Base-by-base conservation (phyloP, 2,888 invertebrate species). In the Cyrtodaria siliqua region DNA sequence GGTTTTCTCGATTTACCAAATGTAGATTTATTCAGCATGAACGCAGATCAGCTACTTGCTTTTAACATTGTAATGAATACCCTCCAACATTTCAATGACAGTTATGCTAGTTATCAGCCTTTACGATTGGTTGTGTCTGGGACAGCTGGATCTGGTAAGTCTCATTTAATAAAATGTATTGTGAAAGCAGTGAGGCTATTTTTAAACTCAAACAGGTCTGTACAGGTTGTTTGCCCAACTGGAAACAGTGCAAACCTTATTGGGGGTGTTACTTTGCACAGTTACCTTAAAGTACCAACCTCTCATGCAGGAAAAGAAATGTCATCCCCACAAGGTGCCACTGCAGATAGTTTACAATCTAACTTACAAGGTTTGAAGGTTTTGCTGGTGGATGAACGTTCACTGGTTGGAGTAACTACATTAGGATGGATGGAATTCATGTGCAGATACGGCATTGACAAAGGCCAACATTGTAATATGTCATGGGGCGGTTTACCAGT, bases 191-290 rank as follows among this genome's bases (percentile, higher is more conserved):
- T 60, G 9, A 38, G 53, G 42, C 16, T 29, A 42, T n/a, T 60
- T 12, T 59, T 59, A 50, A 26, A 53, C 6, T 42, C 40, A 1
- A 63, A 69, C 24, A 75, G 53, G 49, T 33, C 29, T 68, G 74
- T 64, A 1, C 68, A 68, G 33, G 63, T 75, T 42, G 26, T 75
- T n/a, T 76, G 75, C 29, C 69, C 60, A 23, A 75, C 69, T 56
- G 68, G 68, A 1, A 74, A 57, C 55, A 57, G 57, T 67, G 70
- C 76, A 23, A 33, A 44, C 16, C 6, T 44, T 20, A 79, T 84
- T 20, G 59, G 52, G n/a, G 82, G 83, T 27, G 66, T 64, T 6
- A 85, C 82, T 9, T n/a, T 78, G 4, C 78, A 82, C 49, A 77
- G 72, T 40, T 82, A 82, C 56, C 52, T 85, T 9, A 79, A 33